Evolutionary conservation across 2,797 vertebrate genomes (phyloP), one percentile per base, ranked within the genome.

Genomic region (Pterois miles): DNA sequence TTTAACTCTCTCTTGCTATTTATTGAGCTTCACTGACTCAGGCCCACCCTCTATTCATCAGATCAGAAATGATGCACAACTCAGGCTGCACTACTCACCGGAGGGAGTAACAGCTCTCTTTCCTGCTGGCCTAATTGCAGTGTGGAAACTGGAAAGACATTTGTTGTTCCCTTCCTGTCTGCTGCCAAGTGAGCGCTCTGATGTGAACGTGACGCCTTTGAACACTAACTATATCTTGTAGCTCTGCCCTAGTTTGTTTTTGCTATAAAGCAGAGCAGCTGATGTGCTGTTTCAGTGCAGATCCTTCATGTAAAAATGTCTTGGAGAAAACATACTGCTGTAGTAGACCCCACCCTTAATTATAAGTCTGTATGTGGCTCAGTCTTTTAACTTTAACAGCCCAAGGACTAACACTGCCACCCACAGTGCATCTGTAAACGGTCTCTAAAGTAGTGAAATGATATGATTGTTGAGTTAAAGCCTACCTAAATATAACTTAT

Each of bases 81-180:
- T 63, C 58, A 1, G 46, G 64, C 85, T 81, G 81, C 31, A 50
- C 65, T 78, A 14, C 48, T 83, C 73, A 77, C 74, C 80, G 80
- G 74, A 65, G 91, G 91, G 89, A 89, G 89, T 81, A 87, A 74
- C 89, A 57, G 65, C 83, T 87, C 65, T 56, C 72, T 89, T 93
- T 94, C 93, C 93, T 92, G 88, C 78, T 73, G 69, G 53, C 80
- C 85, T 87, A 86, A 87, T 91, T 91, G 80, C 80, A 73, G 77
- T 70, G 86, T 88, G 84, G 82, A 91, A 91, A 90, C 82, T 89
- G 84, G 88, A 90, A 66, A 82, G 65, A 78, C 66, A 73, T 88
- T 86, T 90, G 81, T 76, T 81, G 65, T 78, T 89, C 70, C 67
- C 71, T 91, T 92, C 89, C 89, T 86, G 86, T 80, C 85, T 86